Percentiles rank a stretch among this genome's conserved stretches.
Conservation (phyloP, 2,888 invertebrate genomes). For the Dioctria linearis region DNA sequence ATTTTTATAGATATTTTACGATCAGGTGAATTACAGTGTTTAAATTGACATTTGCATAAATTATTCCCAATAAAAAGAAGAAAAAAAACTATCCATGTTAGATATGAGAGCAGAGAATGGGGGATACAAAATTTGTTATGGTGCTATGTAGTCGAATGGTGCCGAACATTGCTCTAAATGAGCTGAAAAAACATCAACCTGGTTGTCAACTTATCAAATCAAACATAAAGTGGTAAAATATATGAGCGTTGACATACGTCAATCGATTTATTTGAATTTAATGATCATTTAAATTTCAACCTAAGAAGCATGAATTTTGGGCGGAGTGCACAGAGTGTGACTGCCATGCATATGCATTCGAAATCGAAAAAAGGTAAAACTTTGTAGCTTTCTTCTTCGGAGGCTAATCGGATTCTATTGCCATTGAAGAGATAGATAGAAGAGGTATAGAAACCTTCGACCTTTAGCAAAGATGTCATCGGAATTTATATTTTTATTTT, state of each 20-base stretch:
- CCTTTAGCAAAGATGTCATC: background rate
- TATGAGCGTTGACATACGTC: slow-evolving; percentile 23
- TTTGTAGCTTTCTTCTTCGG: slow-evolving; percentile 15
- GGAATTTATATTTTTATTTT: background rate
- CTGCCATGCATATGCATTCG: background rate
- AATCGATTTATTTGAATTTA: slow-evolving; percentile 40
- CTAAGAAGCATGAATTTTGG: slow-evolving; percentile 21
- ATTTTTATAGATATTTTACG: slow-evolving; percentile 52
- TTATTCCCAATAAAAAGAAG: slow-evolving; percentile 9
- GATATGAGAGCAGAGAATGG: too few species aligned
- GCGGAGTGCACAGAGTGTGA: slow-evolving; percentile 4
- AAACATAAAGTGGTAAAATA: slow-evolving; percentile 21
- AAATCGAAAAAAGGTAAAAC: too few species aligned
- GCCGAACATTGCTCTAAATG: slow-evolving; percentile 11
- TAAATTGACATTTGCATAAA: slow-evolving; percentile 55
- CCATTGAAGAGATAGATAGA: background rate
- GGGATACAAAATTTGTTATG: too few species aligned
- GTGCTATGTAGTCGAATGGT: background rate
- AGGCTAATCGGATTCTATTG: slow-evolving; percentile 24
- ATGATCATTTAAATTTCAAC: slow-evolving; percentile 1
- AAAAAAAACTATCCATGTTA: too few species aligned
- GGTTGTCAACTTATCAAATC: slow-evolving; percentile 34
- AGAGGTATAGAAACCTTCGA: background rate
- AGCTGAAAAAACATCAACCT: background rate
- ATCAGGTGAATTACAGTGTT: slow-evolving; percentile 50